These are phyloP conservation scores for Epicampocera succincta DNA, from an alignment of 2,888 invertebrate species.

Conservation along the genomic window DNA sequence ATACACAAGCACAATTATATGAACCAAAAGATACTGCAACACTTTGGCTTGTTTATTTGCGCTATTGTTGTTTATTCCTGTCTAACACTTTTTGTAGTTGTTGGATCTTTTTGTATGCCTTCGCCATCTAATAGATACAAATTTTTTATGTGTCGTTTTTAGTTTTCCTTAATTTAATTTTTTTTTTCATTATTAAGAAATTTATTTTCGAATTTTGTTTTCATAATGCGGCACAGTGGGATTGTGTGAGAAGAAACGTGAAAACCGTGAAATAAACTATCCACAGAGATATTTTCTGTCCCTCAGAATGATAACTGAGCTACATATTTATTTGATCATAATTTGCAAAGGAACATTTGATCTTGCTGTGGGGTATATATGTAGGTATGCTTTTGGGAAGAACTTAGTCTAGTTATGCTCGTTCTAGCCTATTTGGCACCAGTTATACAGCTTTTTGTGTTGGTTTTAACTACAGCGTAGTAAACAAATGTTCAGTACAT, in stretches of 20 bases:
- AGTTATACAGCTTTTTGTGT: too few relatives aligned
- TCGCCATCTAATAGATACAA: slow-evolving; percentile 60
- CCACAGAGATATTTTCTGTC: too few relatives aligned
- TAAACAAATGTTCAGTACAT: too few relatives aligned
- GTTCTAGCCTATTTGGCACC: too few relatives aligned
- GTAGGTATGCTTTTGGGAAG: too few relatives aligned
- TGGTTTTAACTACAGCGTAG: too few relatives aligned
- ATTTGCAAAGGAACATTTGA: too few relatives aligned
- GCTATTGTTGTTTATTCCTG: slow-evolving; percentile 26
- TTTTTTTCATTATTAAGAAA: slow-evolving; percentile 43
- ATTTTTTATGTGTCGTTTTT: slow-evolving; percentile 27
- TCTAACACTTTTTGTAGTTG: slow-evolving; percentile 49
- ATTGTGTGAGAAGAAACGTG: not conserved
- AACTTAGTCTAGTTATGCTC: too few relatives aligned
- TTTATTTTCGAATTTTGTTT: slow-evolving; percentile 46
- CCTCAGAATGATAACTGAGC: too few relatives aligned
- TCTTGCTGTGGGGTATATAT: too few relatives aligned
- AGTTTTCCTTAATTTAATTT: slow-evolving; percentile 18
- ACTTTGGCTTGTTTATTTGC: slow-evolving; percentile 16
- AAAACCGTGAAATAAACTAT: too few relatives aligned
- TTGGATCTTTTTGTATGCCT: slow-evolving; percentile 16
- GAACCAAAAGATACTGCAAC: slow-evolving; percentile 32
- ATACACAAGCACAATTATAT: slow-evolving; percentile 31
- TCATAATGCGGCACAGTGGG: slow-evolving; percentile 25
- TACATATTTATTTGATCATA: too few relatives aligned